Conservation (phyloP, 2,888 invertebrate genomes). For the Rugalucina vietnamica region DNA sequence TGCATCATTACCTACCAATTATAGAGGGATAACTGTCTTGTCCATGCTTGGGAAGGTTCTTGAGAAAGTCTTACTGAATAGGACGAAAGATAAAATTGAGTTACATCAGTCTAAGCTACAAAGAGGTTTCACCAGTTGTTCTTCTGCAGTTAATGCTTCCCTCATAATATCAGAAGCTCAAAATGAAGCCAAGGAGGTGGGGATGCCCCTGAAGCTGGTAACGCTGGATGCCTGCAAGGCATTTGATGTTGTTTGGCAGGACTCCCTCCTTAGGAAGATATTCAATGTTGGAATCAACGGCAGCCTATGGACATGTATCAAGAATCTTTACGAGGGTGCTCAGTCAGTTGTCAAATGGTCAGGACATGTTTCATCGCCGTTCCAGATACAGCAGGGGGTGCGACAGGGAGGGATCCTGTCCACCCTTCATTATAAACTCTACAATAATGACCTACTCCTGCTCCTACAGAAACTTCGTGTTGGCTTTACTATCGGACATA, state of each 20-base stretch:
- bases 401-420: background rate
- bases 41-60: background rate
- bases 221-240: background rate
- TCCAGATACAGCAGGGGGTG: no score
- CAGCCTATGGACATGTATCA: background rate
- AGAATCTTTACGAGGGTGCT: background rate
- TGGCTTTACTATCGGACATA: background rate
- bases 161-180: background rate
- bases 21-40: background rate
- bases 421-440: background rate
- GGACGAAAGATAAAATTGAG: background rate
- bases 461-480: background rate
- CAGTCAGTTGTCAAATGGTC: no score
- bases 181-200: background rate
- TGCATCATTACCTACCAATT: background rate
- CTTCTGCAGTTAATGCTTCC: background rate
- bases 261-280: background rate
- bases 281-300: background rate
- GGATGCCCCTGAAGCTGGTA: background rate
- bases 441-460: background rate
- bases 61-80: background rate
- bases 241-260: background rate
- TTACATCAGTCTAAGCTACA: background rate
- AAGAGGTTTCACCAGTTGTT: background rate
- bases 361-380: no score